Evolutionary conservation across 2,113 vertebrate genomes (phyloP), one percentile per base, ranked within the genome.

Genomic region (Apteryx mantelli): DNA sequence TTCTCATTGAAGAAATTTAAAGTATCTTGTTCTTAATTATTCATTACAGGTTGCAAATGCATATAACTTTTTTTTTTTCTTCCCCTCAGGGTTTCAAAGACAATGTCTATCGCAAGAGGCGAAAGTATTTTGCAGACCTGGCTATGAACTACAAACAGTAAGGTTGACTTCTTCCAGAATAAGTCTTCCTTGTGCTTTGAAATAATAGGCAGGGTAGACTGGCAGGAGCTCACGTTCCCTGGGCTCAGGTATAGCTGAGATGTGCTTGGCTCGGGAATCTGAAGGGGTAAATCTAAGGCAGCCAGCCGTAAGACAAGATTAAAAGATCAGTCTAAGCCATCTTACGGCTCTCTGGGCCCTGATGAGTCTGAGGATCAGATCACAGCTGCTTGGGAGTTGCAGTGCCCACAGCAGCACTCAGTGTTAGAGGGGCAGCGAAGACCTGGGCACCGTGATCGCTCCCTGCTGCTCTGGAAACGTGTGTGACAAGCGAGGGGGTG

Each of bases 91-190:
- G 99, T 91, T 99, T 99, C 98, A 99, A 99, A 97, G 99, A 99
- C 97, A 99, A 99, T 8, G 99, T 99, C 76, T 99, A 99, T 92
- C 98, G 99, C 52, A 99, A 99, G 97, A 99, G 99, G 85, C 97
- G 99, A 63, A 99, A 99, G 97, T 99, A 99, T 96, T 99, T 99
- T 98, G 99, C 99, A 92, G 99, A 99, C 94, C 95, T 99, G 95
- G 99, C 99, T 71, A 99, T 99, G 98, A 98, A 98, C 94, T 99
- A 99, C 95, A 99, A 98, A 98, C 98, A 99, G 99, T 99, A 98
- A 98, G 99, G 98, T 52, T 53, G 13, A 68, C 21, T 96, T 71
- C 42, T 80, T 96, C 76, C 28, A 85, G 78, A 83, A 75, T 40
- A 65, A 86, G n/a, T 44, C 20, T 52, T 82, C 48, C 65, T 66